Base-by-base conservation (phyloP, 2,113 vertebrate species). In the Platanista minor region DNA sequence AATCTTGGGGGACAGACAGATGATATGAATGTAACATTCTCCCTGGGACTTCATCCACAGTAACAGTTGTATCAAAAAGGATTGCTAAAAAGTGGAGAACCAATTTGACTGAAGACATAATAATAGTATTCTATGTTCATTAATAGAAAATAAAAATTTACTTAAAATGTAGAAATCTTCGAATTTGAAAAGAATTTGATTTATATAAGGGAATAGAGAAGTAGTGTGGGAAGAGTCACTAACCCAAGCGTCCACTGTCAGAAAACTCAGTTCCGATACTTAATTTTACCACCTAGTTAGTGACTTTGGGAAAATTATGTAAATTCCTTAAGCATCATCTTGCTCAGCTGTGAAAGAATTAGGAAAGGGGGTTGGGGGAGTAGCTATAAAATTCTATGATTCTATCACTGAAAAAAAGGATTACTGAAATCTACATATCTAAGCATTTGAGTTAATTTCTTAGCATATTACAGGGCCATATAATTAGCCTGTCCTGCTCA, bases 111-210 rank as follows among this genome's bases (percentile, higher is more conserved):
- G 23, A 87, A 87, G 46, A 39, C 17, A 41, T 33, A 81, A 31
- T 43, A 72, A 54, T 85, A 59, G 91, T 89, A 91, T 57, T 54
- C 33, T 91, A 6, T n/a, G 12, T 41, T 87, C 23, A 80, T 54
- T 81, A 89, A 81, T n/a, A 59, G 12, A 89, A 97, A 66, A 67
- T 87, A 36, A 94, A 75, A 87, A 43, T 81, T 43, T n/a, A 57
- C 14, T 67, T 90, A 36, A 41, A 66, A 43, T 61, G 7, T 49
- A 49, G 31, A 89, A 94, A 71, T 8, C 15, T 87, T 86, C 67
- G 15, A 94, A 90, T 52, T 61, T 94, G 43, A 87, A 91, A 83
- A 91, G 12, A 82, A 52, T 21, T 57, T 69, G 20, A 85, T 29
- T 89, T 15, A 27, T 69, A 3, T 62, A 29, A 88, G 23, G 8